Evolutionary conservation across 2,113 vertebrate genomes (phyloP), one percentile per base, ranked within the genome.

Genomic region (Pampusana beccarii): DNA sequence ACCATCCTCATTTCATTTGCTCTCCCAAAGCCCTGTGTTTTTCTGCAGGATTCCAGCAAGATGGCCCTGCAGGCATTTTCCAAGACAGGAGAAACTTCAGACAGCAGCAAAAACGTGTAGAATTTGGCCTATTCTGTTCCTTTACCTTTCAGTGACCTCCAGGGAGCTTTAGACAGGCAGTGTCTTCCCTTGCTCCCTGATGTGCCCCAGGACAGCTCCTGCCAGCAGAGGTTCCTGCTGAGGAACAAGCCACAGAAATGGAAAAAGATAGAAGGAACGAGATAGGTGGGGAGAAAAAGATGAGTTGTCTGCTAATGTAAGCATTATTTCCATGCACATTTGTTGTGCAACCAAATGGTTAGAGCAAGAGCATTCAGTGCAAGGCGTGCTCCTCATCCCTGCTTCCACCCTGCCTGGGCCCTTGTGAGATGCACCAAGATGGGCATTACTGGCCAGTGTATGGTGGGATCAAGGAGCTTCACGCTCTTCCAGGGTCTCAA

Each of bases 31-130:
- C 78, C 86, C 71, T 6, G 1, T 89, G 80, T 93, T 92, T 88
- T 96, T 94, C 86, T 65, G 17, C 23, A 70, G 62, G 70, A 92
- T 93, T 95, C 78, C 86, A 93, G 74, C 73, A 93, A 62, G 51
- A 79, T 80, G 67, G 36, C 93, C 94, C 95, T 91, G 80, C 23
- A 73, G 97, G 94, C 33, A 1, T 96, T 94, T 97, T 95, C 61
- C 94, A 96, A 94, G 88, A 96, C 94, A 94, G 94, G 71, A 91
- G 80, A 94, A 87, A 48, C 50, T 93, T 93, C 93, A 95, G 93
- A 96, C 96, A 84, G 87, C 83, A 83, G 86, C 72, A 97, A 97
- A 95, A 97, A 97, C 96, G 96, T 73, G 51, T 72, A 96, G 96
- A 97, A 97, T 97, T 93, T 72, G 53, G 56, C 75, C 77, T 94